Evolutionary conservation across 2,797 vertebrate species (phyloP), one percentile per base, ranked within the genome.

Genomic region (Anguilla megastoma): DNA sequence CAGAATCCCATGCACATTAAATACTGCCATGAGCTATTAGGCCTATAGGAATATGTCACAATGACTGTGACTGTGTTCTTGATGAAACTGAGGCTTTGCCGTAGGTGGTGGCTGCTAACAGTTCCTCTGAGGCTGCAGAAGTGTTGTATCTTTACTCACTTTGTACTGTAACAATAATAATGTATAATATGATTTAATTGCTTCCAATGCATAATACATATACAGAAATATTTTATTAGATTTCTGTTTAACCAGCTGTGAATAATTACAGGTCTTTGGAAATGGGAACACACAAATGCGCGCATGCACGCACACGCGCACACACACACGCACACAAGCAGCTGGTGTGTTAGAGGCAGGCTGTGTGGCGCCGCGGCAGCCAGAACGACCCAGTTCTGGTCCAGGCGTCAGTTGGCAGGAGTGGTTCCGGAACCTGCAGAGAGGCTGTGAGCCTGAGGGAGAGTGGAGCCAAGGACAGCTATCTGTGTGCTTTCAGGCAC

Each of bases 361-460:
- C 79, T 48, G 41, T 45, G 41, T 24, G 79, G 21, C 1, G 4
- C 16, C 79, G 1, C 79, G n/a, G 79, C 45, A 48, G 41, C 50
- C 21, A 33, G 18, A 9, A 7, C 10, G 79, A 50, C 83, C 52
- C 83, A 54, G 50, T 85, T 54, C 50, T 85, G 52, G 41, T 84
- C 12, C 45, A 54, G 50, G 30, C 21, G 24, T 84, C 24, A 16
- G 4, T 30, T 8, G 54, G 5, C 21, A 50, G 83, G 48, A 76
- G 84, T 91, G 89, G 89, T 80, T 89, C 91, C 89, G 86, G 90
- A 84, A 84, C 79, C n/a, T 33, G 74, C 88, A 60, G 85, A 89
- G 86, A 60, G 58, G 84, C 86, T 74, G 50, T 82, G 80, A 58
- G 63, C 52, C 86, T 88, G 86, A 84, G 85, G 9, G 60, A 48